These are phyloP conservation scores for Heliconius himera DNA, from an alignment of 1,140 invertebrate genomes.

Conservation along the genomic window DNA sequence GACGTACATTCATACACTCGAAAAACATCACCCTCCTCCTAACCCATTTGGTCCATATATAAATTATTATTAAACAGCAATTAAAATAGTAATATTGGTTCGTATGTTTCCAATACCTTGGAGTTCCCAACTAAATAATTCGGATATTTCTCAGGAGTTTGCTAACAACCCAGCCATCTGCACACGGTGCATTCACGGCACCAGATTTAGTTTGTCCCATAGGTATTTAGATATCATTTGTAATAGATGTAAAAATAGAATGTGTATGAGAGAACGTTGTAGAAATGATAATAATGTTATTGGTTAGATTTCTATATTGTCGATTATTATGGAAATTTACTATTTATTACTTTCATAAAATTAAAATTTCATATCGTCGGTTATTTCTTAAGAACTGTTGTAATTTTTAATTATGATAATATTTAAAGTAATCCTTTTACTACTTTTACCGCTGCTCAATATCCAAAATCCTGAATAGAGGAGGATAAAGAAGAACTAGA, in stretches of 20 bases:
- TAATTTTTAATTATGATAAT: too few relatives aligned
- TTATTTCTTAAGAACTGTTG: too few relatives aligned
- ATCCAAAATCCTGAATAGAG: too few relatives aligned
- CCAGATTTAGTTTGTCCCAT: conserved; percentile 47
- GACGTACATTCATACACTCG: not conserved
- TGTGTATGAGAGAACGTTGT: not conserved
- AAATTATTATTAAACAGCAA: not conserved
- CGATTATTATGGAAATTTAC: too few relatives aligned
- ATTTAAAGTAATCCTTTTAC: too few relatives aligned
- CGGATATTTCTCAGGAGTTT: conserved; percentile 59
- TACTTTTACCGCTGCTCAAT: too few relatives aligned
- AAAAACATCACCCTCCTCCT: not conserved
- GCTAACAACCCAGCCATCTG: conserved; percentile 56
- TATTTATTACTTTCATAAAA: too few relatives aligned
- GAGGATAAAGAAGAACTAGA: too few relatives aligned
- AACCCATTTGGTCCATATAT: too few relatives aligned
- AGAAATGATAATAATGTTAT: not conserved
- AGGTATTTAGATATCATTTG: conserved; percentile 41
- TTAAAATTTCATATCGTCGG: too few relatives aligned
- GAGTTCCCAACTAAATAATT: conserved; percentile 62
- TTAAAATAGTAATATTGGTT: conserved; percentile 9
- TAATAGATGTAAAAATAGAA: not conserved
- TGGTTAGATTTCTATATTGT: not conserved
- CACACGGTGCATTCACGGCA: conserved; percentile 26
- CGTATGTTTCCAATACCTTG: conserved; percentile 41